These are phyloP conservation scores for Grapholita molesta DNA, from an alignment of 1,140 invertebrate genomes.

Conservation along the genomic window DNA sequence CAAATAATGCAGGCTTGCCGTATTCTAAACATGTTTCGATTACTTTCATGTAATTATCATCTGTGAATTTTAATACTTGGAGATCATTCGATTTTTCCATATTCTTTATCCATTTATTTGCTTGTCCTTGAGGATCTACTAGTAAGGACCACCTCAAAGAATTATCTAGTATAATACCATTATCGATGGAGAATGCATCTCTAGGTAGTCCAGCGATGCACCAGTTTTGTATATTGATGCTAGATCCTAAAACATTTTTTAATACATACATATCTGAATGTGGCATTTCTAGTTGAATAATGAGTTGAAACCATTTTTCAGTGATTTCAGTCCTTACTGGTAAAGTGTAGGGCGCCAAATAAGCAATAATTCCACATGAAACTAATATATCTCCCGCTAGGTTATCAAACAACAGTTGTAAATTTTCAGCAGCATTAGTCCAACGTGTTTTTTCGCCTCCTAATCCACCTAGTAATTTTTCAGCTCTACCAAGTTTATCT, in stretches of 20 bases:
- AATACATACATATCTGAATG: conserved; percentile 87
- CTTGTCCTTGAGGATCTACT: conserved; percentile 95
- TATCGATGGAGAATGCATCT: conserved; percentile 94
- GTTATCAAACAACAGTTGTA: conserved; percentile 88
- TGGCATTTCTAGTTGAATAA: conserved; percentile 85
- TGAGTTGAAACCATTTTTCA: conserved; percentile 84
- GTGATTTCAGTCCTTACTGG: conserved; percentile 81
- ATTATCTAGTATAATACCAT: conserved; percentile 91
- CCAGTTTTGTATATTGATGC: conserved; percentile 93
- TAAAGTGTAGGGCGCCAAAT: conserved; percentile 90
- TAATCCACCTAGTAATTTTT: conserved; percentile 91
- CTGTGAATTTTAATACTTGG: conserved; percentile 88
- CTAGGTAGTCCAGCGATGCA: conserved; percentile 91
- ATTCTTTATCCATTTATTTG: conserved; percentile 95
- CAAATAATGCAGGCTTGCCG: conserved; percentile 90
- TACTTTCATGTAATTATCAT: conserved; percentile 90
- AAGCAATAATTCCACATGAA: conserved; percentile 94
- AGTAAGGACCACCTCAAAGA: conserved; percentile 91
- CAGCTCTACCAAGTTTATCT: conserved; percentile 92
- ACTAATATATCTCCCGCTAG: conserved; percentile 93
- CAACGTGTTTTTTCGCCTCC: conserved; percentile 94
- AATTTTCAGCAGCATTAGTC: conserved; percentile 86
- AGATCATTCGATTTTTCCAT: conserved; percentile 92
- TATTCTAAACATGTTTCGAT: conserved; percentile 91
- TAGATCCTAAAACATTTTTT: conserved; percentile 86